phyloP scores from a whole-genome alignment of 2,113 vertebrate species.

The Xyliphius kryptos region DNA sequence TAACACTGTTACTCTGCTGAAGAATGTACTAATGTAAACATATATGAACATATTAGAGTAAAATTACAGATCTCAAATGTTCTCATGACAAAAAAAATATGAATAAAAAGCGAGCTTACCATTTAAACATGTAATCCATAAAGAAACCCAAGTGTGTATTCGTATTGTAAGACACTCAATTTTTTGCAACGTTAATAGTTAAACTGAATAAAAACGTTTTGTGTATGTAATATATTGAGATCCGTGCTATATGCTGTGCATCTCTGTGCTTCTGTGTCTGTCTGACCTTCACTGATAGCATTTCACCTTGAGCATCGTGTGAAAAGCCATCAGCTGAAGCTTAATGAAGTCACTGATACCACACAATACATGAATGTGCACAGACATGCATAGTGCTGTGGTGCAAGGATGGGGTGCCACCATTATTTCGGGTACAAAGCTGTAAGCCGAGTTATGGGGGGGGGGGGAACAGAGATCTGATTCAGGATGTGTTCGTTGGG shows the following conservation, averaged over 20 bases:
- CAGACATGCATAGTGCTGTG: not conserved
- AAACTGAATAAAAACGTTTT: too few relatives aligned
- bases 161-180: too few relatives aligned
- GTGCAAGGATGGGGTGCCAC: conserved; percentile 7
- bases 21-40: too few relatives aligned
- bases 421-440: conserved; percentile 17
- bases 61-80: too few relatives aligned
- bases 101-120: too few relatives aligned
- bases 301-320: conserved; percentile 7
- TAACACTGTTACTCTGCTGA: too few relatives aligned
- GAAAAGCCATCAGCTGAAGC: not conserved
- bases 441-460: not conserved
- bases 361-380: not conserved
- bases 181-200: too few relatives aligned
- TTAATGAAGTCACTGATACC: not conserved
- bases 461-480: conserved; percentile 8
- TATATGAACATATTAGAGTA: too few relatives aligned
- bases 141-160: too few relatives aligned
- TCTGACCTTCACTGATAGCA: not conserved
- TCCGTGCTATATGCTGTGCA: not conserved
- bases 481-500: conserved; percentile 12
- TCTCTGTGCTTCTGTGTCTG: not conserved
- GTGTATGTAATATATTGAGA: too few relatives aligned
- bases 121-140: too few relatives aligned
- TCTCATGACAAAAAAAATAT: too few relatives aligned